phyloP scores from a whole-genome alignment of 2,797 vertebrate genomes.

The Hydrophis major region DNA sequence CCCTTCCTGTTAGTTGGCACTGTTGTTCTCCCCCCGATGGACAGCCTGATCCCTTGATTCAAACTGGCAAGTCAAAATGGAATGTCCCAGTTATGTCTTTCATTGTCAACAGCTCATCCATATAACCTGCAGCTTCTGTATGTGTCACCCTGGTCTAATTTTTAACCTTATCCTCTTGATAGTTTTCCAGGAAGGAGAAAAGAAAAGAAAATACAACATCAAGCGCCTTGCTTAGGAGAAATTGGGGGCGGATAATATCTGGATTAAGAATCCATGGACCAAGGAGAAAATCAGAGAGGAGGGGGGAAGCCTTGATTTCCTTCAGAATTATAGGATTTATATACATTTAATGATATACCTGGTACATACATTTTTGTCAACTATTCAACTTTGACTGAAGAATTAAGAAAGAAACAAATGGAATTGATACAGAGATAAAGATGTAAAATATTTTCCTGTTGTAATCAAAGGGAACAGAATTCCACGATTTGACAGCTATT shows the following conservation, averaged over 20 bases:
- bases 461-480: background rate
- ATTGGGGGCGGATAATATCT: background rate
- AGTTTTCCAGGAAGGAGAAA: background rate
- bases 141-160: conserved; percentile 18
- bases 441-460: background rate
- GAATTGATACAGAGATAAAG: background rate
- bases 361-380: background rate
- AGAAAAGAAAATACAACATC: background rate
- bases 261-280: background rate
- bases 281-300: background rate
- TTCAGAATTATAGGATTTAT: background rate
- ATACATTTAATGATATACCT: background rate
- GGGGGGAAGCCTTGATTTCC: background rate
- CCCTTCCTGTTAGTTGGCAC: conserved; percentile 6
- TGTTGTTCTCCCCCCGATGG: conserved; percentile 25
- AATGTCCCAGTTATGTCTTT: conserved; percentile 28
- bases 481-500: background rate
- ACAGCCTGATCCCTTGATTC: conserved; percentile 48
- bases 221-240: background rate
- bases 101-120: conserved; percentile 53
- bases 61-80: conserved; percentile 58
- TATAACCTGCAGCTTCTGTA: conserved; percentile 32
- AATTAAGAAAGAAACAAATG: background rate
- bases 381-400: background rate
- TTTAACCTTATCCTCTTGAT: conserved; percentile 18